Evolutionary conservation across 1,140 invertebrate species (phyloP).

Genomic region (Calephelis nemesis): DNA sequence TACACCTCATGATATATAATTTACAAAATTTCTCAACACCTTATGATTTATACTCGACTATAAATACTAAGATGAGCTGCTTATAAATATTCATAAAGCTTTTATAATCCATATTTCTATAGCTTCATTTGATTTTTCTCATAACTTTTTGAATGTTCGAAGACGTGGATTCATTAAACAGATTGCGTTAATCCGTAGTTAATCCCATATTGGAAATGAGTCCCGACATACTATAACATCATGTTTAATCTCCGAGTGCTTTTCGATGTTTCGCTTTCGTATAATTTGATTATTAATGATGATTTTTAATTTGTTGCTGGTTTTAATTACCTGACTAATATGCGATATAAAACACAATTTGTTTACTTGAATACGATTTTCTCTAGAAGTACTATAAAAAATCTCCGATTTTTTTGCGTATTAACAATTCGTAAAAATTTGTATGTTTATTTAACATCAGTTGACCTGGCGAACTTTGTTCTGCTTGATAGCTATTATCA

Average conservation of each 20-base stretch:
- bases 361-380: no score
- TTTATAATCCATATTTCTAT: conserved; percentile 2
- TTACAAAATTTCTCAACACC: conserved; percentile 3
- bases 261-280: conserved; percentile 9
- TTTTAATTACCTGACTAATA: not conserved
- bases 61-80: conserved; percentile 4
- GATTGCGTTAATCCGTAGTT: conserved; percentile 35
- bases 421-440: no score
- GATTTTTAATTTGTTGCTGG: not conserved
- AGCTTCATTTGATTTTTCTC: conserved; percentile 13
- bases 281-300: conserved; percentile 9
- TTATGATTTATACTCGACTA: not conserved
- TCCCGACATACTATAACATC: not conserved
- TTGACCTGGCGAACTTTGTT: no score
- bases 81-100: conserved; percentile 12
- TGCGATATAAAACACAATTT: no score
- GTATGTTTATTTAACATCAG: no score
- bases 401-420: no score
- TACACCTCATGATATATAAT: conserved; percentile 8
- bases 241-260: conserved; percentile 24
- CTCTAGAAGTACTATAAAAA: no score
- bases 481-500: no score
- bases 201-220: conserved; percentile 47
- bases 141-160: conserved; percentile 6
- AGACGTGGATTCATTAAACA: conserved; percentile 28